These are phyloP conservation scores for Sussaba pulchella DNA, from an alignment of 2,888 invertebrate genomes.

Conservation along the genomic window DNA sequence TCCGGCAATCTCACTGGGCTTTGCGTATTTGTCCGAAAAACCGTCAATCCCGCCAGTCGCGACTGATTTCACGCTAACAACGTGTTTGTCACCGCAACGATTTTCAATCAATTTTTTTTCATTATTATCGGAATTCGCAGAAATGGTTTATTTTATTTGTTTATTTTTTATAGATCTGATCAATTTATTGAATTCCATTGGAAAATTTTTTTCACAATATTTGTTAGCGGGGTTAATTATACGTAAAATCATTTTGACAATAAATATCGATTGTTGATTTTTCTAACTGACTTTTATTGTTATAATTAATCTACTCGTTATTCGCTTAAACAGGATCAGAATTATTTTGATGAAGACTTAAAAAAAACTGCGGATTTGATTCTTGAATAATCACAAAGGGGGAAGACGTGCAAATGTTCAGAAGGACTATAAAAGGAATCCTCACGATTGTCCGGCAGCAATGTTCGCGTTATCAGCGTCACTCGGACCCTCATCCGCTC, in stretches of 20 bases:
- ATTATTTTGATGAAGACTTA: too few relatives aligned
- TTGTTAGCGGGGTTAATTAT: too few relatives aligned
- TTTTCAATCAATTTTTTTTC: not conserved
- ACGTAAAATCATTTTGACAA: too few relatives aligned
- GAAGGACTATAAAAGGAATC: conserved; percentile 8
- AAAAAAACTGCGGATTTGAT: too few relatives aligned
- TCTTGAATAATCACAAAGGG: not conserved
- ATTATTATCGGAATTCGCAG: not conserved
- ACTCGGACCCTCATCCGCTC: conserved; percentile 28
- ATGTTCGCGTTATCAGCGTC: conserved; percentile 39
- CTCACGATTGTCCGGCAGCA: conserved; percentile 7
- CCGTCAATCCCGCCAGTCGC: not conserved
- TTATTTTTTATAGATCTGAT: too few relatives aligned
- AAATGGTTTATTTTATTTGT: too few relatives aligned
- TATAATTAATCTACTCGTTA: too few relatives aligned
- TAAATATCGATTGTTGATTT: too few relatives aligned
- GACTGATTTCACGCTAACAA: not conserved
- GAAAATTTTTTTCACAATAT: too few relatives aligned
- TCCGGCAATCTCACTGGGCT: not conserved
- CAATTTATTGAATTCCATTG: too few relatives aligned
- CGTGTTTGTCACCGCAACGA: not conserved
- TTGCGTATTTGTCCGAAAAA: not conserved
- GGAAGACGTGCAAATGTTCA: not conserved
- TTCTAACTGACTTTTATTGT: too few relatives aligned
- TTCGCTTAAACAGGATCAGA: too few relatives aligned